Evolutionary conservation across 2,888 invertebrate genomes (phyloP), one percentile per base, ranked within the genome.

Genomic region (Drosophila paranaensis): DNA sequence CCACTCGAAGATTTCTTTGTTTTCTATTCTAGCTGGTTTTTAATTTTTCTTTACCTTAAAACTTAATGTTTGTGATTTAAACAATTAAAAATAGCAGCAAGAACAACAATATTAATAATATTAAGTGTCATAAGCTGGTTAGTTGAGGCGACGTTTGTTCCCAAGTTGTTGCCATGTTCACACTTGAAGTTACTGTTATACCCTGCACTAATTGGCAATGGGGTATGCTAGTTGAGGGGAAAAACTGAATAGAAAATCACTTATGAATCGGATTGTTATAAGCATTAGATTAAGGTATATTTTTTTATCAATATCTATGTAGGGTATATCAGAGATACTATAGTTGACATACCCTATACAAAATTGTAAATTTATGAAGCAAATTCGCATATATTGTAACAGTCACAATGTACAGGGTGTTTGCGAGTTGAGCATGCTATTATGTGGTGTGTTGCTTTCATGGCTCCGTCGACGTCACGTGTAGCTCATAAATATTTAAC

Each of bases 401-500:
- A 27, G 27, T 27, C 3, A 27, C 20, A 27, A 5, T 27, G 27
- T 54, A 42, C 13, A 40, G 58, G 39, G 48, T 58, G 40, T 30
- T 20, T 40, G 6, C 4, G 6, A 20, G 48, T 20, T 6, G 14
- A 30, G 27, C 20, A 30, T 10, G 9, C 10, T 6, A 16, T 13
- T 37, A 40, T 39, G 45, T 11, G 43, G 39, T 14, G 35, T 20
- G 46, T 62, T 45, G 67, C 45, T 71, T 74, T 80, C 74, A 67
- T 67, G 71, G 80, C 62, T 66, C 56, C 40, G 61, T n/a, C 71
- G 58, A 75, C 75, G 73, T 82, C 82, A 82, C 82, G 82, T 82
- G 79, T 81, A 79, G 63, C 82, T 82, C 73, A 82, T 81, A 81
- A 82, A 82, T 80, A 80, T 80, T 80, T 81, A 75, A 81, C 60